phyloP scores from a whole-genome alignment of 2,113 vertebrate genomes.

The Erythrolamprus reginae region DNA sequence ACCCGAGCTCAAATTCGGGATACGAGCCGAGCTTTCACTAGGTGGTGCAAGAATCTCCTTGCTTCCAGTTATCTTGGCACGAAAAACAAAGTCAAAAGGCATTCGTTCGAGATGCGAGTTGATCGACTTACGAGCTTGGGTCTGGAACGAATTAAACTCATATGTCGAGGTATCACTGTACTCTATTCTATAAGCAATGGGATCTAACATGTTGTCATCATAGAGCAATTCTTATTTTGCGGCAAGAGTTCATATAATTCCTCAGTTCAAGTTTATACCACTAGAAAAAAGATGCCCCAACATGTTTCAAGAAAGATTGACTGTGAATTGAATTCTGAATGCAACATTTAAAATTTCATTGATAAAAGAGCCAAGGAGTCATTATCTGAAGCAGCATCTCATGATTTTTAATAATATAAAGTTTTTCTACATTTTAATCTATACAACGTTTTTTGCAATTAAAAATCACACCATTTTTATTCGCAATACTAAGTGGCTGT shows the following conservation, averaged over 20 bases:
- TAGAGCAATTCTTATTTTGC: background rate
- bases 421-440: background rate
- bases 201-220: background rate
- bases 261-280: background rate
- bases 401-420: fast-evolving
- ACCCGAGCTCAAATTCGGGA: no score
- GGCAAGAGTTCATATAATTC: background rate
- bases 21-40: no score
- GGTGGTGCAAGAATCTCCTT: no score
- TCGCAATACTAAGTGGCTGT: background rate
- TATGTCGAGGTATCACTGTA: no score
- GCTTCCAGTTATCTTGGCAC: no score
- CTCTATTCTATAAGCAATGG: no score
- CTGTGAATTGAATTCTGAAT: background rate
- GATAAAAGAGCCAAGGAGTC: background rate
- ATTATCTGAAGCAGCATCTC: background rate
- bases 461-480: background rate
- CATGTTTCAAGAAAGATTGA: background rate
- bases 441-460: background rate
- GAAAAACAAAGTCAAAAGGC: no score
- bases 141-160: no score
- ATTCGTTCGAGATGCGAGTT: no score
- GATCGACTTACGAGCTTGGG: no score
- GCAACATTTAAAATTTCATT: background rate
- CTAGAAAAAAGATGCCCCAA: background rate